Evolutionary conservation across 30 jellyfish, hydroid and myxozoan species (phyloP), one percentile per base, ranked within the genome.

Genomic region (Sanderia malayensis): DNA sequence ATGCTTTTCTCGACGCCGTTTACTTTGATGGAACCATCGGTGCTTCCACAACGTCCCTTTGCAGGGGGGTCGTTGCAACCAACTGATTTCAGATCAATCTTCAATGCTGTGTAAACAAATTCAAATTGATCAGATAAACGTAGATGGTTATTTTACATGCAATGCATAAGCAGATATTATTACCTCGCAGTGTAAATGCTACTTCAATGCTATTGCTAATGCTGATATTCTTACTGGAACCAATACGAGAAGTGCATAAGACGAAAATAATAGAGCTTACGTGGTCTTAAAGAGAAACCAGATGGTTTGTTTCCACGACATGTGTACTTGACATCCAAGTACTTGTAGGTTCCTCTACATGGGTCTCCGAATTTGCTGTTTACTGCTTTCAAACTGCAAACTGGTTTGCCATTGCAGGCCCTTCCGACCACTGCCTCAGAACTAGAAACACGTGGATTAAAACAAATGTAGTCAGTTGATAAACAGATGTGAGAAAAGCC

Each of bases 1-100:
- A 59, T 25, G 41, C 91, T 79, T 61, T 79, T 79, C 28, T 79
- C 91, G 2, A 67, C 83, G 10, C 91, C 91, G 44, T 66, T 53
- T 58, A 79, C 59, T 25, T 79, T 79, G 76, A 79, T 79, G 11
- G 91, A 67, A 30, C 91, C 91, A 17, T 27, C 26, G 26, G 91
- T 31, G 37, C 68, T 73, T 11, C 83, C 83, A 70, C 91, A 79
- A n/a, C 81, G 70, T 2, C 91, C 91, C 44, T 71, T 67, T 30
- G 83, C 82, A 9, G 82, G 82, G 18, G 83, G 91, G 32, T 79
- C 91, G 19, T 79, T 58, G 70, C 91, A 79, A 13, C 91, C 91
- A n/a, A 67, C 76, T 13, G 83, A 83, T 29, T 63, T 65, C 20
- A 79, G 59, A 27, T 67, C 82, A 44, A 79, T 60, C 70, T 79